Evolutionary conservation across 2,888 invertebrate genomes (phyloP).

Genomic region (Anthrax anthrax): DNA sequence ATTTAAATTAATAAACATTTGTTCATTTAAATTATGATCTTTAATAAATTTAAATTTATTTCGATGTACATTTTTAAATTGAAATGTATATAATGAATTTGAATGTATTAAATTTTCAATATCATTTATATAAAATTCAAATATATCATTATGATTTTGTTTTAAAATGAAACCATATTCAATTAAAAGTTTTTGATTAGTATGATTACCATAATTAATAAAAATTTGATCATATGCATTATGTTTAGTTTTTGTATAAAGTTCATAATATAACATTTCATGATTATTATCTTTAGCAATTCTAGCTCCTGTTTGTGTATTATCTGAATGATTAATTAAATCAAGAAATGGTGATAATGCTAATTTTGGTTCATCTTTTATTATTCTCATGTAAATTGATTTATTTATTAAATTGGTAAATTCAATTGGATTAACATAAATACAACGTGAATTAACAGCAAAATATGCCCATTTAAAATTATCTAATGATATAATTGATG

Average conservation of each 20-base stretch:
- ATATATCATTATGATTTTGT: conserved; percentile 51
- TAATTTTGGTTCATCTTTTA: conserved; percentile 46
- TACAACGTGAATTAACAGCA: conserved; percentile 72
- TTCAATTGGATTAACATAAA: conserved; percentile 48
- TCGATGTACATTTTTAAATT: conserved; percentile 21
- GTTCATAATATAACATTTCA: conserved; percentile 10
- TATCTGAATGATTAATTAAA: conserved; percentile 71
- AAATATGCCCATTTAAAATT: conserved; percentile 68
- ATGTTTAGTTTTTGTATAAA: conserved; percentile 25
- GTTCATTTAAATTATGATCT: conserved; percentile 43
- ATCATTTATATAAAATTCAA: conserved; percentile 43
- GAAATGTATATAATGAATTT: conserved; percentile 7
- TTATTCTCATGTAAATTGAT: conserved; percentile 21
- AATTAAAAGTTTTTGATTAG: conserved; percentile 62
- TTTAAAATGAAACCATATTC: conserved; percentile 78
- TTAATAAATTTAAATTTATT: conserved; percentile 49
- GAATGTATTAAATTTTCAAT: conserved; percentile 35
- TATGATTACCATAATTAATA: conserved; percentile 76
- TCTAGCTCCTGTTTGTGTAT: conserved; percentile 44
- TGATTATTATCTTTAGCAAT: conserved; percentile 3
- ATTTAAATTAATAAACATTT: conserved; percentile 45
- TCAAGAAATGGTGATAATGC: conserved; percentile 81
- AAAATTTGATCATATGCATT: conserved; percentile 60
- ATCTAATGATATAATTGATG: conserved; percentile 38
- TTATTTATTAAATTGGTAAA: conserved; percentile 30